These are phyloP conservation scores for Drosophila anomalata DNA, from an alignment of 2,888 invertebrate species.

Conservation along the genomic window DNA sequence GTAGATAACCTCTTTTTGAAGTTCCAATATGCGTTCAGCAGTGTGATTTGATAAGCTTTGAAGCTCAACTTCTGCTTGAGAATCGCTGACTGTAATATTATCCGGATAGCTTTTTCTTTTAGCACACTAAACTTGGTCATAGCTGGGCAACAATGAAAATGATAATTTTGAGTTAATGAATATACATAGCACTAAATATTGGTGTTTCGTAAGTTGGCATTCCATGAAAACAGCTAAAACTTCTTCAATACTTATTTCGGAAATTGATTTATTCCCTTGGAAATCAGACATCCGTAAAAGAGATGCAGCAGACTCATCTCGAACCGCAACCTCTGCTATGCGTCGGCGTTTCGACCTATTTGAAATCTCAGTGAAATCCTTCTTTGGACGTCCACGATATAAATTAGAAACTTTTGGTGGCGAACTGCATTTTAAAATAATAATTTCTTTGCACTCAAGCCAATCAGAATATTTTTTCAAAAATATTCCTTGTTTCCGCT, in stretches of 20 bases:
- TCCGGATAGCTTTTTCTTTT: constrained; percentile 40
- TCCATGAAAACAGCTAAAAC: constrained; percentile 5
- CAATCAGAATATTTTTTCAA: neutral
- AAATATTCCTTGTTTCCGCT: neutral
- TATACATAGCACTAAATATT: constrained; percentile 15
- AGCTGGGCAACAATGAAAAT: no score
- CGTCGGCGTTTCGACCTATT: constrained; percentile 29
- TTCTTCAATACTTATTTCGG: constrained; percentile 5
- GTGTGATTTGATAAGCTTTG: no score
- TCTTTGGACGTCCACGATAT: constrained; percentile 22
- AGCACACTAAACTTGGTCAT: neutral
- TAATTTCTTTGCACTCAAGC: constrained; percentile 1
- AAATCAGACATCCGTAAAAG: constrained; percentile 15
- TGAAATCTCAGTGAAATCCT: constrained; percentile 19
- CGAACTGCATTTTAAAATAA: neutral
- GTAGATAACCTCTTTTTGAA: no score
- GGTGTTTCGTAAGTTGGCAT: constrained; percentile 1
- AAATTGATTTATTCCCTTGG: constrained; percentile 3
- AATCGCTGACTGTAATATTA: constrained; percentile 32
- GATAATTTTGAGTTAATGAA: constrained; percentile 6
- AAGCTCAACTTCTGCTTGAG: constrained; percentile 10
- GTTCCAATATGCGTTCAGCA: no score
- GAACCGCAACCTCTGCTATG: constrained; percentile 25
- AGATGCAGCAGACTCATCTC: constrained; percentile 34
- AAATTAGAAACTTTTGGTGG: constrained; percentile 13